These are phyloP conservation scores for Lithobates pipiens DNA, from an alignment of 2,797 vertebrate species.

Conservation along the genomic window DNA sequence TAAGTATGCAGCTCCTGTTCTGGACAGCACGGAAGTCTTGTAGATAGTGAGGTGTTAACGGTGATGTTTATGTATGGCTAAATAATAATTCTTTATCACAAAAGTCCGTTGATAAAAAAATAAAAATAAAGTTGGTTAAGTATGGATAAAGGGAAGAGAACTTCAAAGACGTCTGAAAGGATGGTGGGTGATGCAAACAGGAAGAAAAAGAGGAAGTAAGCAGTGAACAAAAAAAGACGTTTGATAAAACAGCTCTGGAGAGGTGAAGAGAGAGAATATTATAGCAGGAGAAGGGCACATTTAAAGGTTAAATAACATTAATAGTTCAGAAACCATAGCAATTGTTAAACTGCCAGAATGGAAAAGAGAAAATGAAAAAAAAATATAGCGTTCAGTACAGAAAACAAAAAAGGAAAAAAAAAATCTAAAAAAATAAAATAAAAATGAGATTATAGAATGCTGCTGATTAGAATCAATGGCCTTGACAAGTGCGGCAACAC, in stretches of 20 bases:
- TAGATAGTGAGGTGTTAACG: background rate
- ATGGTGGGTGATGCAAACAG: background rate
- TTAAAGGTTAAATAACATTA: too few relatives aligned
- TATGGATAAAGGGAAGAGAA: background rate
- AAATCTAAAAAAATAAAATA: background rate
- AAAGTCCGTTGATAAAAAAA: background rate
- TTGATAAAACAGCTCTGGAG: background rate
- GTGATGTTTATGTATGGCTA: background rate
- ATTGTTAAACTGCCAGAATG: too few relatives aligned
- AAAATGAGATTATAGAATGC: too few relatives aligned
- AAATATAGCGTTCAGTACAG: background rate
- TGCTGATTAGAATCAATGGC: constrained; percentile 78
- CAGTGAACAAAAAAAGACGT: background rate
- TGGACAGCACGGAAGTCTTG: background rate
- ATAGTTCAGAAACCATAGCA: background rate
- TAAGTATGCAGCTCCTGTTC: too few relatives aligned
- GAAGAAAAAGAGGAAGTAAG: background rate
- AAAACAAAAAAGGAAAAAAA: background rate
- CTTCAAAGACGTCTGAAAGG: background rate
- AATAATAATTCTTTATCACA: background rate
- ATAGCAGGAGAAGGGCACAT: too few relatives aligned
- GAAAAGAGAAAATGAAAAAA: too few relatives aligned
- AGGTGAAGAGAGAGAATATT: background rate
- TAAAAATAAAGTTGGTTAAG: background rate
- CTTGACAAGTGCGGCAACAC: constrained; percentile 99